Evolutionary conservation across 2,888 invertebrate species (phyloP).

Genomic region (Luperina nickerlii): DNA sequence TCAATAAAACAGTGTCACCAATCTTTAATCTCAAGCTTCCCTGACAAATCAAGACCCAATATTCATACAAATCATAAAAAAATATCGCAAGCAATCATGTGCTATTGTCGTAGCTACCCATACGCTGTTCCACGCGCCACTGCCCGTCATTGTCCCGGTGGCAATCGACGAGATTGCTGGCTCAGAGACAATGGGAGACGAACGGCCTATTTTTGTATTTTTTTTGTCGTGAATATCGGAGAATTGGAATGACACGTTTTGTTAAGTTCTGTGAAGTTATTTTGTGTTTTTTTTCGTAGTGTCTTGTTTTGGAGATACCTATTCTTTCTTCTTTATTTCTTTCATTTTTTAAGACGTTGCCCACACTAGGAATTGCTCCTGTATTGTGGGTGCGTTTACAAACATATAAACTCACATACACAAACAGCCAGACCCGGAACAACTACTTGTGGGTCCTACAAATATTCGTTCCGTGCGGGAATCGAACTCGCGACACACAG

Average conservation of each 20-base stretch:
- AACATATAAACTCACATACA: too few species aligned
- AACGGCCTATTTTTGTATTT: slow-evolving; percentile 21
- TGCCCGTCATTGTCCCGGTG: slow-evolving; percentile 21
- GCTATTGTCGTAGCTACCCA: slow-evolving; percentile 15
- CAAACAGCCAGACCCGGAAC: too few species aligned
- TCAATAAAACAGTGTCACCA: slow-evolving; percentile 2
- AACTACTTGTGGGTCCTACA: too few species aligned
- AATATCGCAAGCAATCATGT: slow-evolving; percentile 41
- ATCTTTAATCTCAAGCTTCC: background rate
- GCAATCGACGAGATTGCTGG: slow-evolving; percentile 38
- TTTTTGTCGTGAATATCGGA: slow-evolving; percentile 16
- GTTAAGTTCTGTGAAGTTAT: background rate
- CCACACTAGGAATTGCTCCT: too few species aligned
- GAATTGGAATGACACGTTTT: background rate
- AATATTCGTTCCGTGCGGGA: too few species aligned
- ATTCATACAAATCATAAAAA: slow-evolving; percentile 23
- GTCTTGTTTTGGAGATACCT: background rate
- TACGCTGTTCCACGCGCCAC: slow-evolving; percentile 13
- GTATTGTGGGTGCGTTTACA: too few species aligned
- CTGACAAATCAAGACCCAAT: slow-evolving; percentile 36
- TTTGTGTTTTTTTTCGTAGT: background rate
- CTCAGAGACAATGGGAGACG: slow-evolving; percentile 24
- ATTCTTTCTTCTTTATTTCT: too few species aligned
- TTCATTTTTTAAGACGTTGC: too few species aligned
- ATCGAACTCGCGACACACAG: too few species aligned